These are phyloP conservation scores for Melinopterus prodromus DNA, from an alignment of 2,888 invertebrate genomes.

Conservation along the genomic window DNA sequence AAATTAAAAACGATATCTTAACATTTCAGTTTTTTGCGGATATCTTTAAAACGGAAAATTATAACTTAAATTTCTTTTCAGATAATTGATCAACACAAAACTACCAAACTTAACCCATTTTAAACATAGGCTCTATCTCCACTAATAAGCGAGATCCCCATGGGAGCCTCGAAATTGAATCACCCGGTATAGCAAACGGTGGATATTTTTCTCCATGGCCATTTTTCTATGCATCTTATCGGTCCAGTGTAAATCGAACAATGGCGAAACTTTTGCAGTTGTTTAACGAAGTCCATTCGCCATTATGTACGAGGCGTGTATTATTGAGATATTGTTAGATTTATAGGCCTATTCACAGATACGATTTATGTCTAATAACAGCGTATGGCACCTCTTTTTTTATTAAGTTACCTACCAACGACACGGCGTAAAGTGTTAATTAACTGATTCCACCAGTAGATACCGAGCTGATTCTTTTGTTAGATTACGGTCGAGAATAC, in stretches of 20 bases:
- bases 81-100: no score
- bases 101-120: no score
- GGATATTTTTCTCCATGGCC: background rate
- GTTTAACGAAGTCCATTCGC: background rate
- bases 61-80: no score
- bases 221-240: background rate
- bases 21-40: no score
- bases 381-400: background rate
- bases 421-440: background rate
- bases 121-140: no score
- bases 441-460: background rate
- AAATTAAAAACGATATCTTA: no score
- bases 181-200: no score
- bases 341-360: background rate
- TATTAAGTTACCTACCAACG: background rate
- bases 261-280: background rate
- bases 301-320: background rate
- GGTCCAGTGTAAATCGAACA: background rate
- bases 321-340: background rate
- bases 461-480: background rate
- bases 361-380: background rate
- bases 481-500: background rate
- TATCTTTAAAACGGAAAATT: no score
- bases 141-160: no score
- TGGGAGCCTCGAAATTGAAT: no score